phyloP scores from a whole-genome alignment of 2,888 invertebrate species.

The Eilema caniola region DNA sequence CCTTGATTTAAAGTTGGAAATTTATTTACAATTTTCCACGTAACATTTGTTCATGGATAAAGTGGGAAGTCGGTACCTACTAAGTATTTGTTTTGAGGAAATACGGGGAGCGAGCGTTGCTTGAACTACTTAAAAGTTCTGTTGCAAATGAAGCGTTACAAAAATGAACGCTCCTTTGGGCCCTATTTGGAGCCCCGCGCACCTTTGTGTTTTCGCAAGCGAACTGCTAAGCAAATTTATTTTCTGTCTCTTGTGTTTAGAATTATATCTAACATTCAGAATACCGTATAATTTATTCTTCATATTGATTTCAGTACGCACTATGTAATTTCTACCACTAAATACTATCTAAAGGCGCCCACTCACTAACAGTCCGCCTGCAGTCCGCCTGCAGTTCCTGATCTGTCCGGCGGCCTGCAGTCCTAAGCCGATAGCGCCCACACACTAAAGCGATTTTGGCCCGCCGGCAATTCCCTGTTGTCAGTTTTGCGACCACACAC shows the following conservation, averaged over 20 bases:
- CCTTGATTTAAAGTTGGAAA: constrained; percentile 30
- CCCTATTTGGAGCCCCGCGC: constrained; percentile 51
- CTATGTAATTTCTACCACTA: neutral
- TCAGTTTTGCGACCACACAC: no score
- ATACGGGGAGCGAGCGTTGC: constrained; percentile 66
- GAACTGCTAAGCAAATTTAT: constrained; percentile 13
- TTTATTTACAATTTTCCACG: constrained; percentile 51
- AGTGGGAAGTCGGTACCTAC: constrained; percentile 54
- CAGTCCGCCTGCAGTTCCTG: no score
- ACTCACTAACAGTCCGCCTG: no score
- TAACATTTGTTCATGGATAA: constrained; percentile 58
- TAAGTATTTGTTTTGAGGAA: constrained; percentile 71
- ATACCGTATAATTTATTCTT: neutral
- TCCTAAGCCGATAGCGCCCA: no score
- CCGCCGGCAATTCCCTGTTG: no score
- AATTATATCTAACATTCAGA: no score
- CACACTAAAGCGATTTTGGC: no score
- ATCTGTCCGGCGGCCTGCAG: no score
- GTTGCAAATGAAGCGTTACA: constrained; percentile 80
- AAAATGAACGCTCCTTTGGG: constrained; percentile 70
- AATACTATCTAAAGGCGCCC: neutral
- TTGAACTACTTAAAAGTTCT: constrained; percentile 77
- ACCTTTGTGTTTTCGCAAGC: constrained; percentile 51
- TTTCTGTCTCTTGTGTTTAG: neutral
- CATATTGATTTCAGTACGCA: neutral